Percentiles rank a stretch among this genome's conserved stretches.
Conservation (phyloP, 2,888 invertebrate species). For the Sinotaia quadrata region DNA sequence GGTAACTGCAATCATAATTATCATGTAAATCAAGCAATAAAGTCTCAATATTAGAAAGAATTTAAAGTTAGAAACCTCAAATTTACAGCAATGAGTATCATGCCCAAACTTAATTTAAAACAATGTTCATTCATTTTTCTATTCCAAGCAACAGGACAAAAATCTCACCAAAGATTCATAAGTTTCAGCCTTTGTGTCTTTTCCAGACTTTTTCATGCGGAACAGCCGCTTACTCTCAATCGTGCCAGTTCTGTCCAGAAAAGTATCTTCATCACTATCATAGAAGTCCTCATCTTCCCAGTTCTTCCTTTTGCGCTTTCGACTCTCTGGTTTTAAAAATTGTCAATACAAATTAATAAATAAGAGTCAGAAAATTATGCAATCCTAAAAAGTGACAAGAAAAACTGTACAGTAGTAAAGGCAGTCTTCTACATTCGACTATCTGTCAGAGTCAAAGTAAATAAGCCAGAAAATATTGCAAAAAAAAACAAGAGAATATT, state of each 20-base stretch:
- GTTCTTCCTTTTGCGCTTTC: conserved; percentile 84
- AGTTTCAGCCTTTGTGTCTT: conserved; percentile 73
- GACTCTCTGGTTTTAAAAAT: conserved; percentile 66
- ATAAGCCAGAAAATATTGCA: too few species aligned
- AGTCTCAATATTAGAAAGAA: neutral
- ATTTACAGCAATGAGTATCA: neutral
- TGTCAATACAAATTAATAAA: neutral
- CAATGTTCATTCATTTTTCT: neutral
- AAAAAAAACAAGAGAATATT: too few species aligned
- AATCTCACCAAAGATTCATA: conserved; percentile 73
- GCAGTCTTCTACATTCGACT: too few species aligned
- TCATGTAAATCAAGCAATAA: neutral
- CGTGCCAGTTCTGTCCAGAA: conserved; percentile 93
- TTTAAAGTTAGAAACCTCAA: neutral
- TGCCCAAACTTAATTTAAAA: neutral
- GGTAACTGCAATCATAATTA: conserved; percentile 74
- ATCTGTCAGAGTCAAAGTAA: too few species aligned
- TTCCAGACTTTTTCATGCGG: conserved; percentile 79
- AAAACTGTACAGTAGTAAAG: neutral
- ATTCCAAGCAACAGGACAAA: neutral
- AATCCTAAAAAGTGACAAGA: neutral
- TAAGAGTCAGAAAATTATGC: neutral
- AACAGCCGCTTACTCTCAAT: conserved; percentile 88
- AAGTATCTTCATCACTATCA: conserved; percentile 95
- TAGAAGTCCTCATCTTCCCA: conserved; percentile 90